Base-by-base conservation (phyloP, 2,113 vertebrate species). In the Furnarius figulus region DNA sequence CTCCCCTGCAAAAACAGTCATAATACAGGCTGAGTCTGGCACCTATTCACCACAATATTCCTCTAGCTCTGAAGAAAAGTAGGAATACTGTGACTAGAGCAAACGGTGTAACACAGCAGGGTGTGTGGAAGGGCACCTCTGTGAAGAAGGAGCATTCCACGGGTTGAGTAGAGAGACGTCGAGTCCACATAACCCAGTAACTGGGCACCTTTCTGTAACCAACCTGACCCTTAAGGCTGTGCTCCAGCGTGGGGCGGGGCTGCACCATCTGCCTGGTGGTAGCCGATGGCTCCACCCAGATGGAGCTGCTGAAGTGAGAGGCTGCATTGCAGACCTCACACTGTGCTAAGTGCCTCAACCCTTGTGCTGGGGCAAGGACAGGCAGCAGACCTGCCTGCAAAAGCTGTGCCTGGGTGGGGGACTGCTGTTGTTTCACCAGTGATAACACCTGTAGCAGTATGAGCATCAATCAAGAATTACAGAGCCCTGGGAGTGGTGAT, bases 81-180 rank as follows among this genome's bases (percentile, higher is more conserved):
- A 31, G 24, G 12, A 72, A 18, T 6, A 6, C 17, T 40, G 15
- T 33, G 9, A 19, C 17, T 39, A 67, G 28, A 8, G 15, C 24
- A 58, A 33, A 55, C 16, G 15, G 5, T 0, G 0, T 21, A 35
- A 17, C 13, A 25, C 9, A 10, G 10, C 3, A 8, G 13, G 25
- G 16, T 71, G 23, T 15, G 16, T 6, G 8, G 1, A 55, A 63
- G 18, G 18, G 55, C 5, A 10, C 23, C 20, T n/a, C 50, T 58
- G 33, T 39, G 37, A 65, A 58, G 37, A 11, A n/a, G 3, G 1
- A 44, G 6, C 37, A 25, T 28, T 58, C 6, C 33, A 28, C 10
- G 18, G 50, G 12, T 22, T 24, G 33, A 39, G 42, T 7, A 19
- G 21, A 58, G 31, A 73, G 44, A 42, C 33, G 4, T 37, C 31